Evolutionary conservation across 2,888 invertebrate genomes (phyloP).

Genomic region (Microplitis deprimator): DNA sequence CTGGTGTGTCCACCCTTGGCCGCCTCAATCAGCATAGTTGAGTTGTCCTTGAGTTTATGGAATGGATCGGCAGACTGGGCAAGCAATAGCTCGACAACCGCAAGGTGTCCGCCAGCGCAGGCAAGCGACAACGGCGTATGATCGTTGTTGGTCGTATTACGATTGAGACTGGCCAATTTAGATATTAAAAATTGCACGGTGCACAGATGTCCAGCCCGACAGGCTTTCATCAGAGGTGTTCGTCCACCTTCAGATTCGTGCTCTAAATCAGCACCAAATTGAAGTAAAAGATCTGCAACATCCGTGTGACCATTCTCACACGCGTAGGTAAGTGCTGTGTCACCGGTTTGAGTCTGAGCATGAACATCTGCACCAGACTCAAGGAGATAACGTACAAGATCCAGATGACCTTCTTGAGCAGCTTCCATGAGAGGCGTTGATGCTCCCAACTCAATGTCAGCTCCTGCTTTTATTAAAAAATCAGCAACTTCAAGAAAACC

Average conservation of each 20-base stretch:
- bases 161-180: conserved; percentile 88
- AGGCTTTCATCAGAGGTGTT: conserved; percentile 99
- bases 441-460: conserved; percentile 93
- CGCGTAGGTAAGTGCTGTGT: conserved; percentile 96
- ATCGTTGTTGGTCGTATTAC: conserved; percentile 94
- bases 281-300: conserved; percentile 92
- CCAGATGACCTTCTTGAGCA: conserved; percentile 96
- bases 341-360: conserved; percentile 94
- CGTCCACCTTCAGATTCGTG: conserved; percentile 97
- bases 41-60: conserved; percentile 98
- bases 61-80: conserved; percentile 95
- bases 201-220: conserved; percentile 94
- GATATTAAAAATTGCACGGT: conserved; percentile 96
- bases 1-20: conserved; percentile 97
- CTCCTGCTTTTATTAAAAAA: conserved; percentile 94
- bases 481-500: conserved; percentile 96
- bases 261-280: conserved; percentile 92
- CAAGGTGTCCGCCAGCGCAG: conserved; percentile 95
- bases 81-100: conserved; percentile 92
- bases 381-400: conserved; percentile 89
- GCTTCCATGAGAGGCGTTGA: conserved; percentile 99
- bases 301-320: conserved; percentile 99
- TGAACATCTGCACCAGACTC: conserved; percentile 91
- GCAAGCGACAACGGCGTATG: conserved; percentile 97
- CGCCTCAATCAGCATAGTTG: conserved; percentile 98